Evolutionary conservation across 2,888 invertebrate species (phyloP).

Genomic region (Lagria hirta): DNA sequence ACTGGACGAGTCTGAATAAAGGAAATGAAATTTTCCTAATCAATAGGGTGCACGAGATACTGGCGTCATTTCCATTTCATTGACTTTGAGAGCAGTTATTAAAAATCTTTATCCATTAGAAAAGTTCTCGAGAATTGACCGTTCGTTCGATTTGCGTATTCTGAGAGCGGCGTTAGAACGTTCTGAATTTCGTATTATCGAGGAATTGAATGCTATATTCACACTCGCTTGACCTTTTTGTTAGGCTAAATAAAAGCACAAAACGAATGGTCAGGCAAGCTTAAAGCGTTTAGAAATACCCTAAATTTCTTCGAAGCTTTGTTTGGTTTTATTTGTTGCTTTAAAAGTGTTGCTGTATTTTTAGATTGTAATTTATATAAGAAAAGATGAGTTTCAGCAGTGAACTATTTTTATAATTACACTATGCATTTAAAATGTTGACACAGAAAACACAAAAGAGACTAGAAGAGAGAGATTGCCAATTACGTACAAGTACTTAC

Average conservation of each 20-base stretch:
- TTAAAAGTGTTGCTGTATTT: too few species aligned
- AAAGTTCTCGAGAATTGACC: slow-evolving; percentile 2
- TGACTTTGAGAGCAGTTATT: not conserved
- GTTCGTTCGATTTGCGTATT: slow-evolving; percentile 6
- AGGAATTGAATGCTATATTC: slow-evolving; percentile 8
- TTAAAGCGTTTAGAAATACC: slow-evolving; percentile 3
- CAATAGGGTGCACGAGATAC: slow-evolving; percentile 4
- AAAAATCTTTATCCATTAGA: slow-evolving; percentile 2
- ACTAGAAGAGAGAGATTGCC: too few species aligned
- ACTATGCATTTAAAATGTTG: too few species aligned
- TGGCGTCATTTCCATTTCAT: slow-evolving; percentile 8
- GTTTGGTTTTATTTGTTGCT: slow-evolving; percentile 6
- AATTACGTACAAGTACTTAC: too few species aligned
- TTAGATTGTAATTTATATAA: too few species aligned
- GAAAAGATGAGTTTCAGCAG: too few species aligned
- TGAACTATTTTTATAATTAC: too few species aligned
- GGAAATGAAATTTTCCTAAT: slow-evolving; percentile 3
- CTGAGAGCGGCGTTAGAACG: not conserved
- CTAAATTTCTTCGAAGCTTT: too few species aligned
- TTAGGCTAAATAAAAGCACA: slow-evolving; percentile 5
- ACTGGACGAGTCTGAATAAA: not conserved
- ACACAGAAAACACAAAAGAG: too few species aligned
- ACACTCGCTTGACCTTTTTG: slow-evolving; percentile 13
- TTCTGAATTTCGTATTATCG: slow-evolving; percentile 8
- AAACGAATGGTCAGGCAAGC: slow-evolving; percentile 1